Base-by-base conservation (phyloP, 2,113 vertebrate species). In the Lampris incognitus region DNA sequence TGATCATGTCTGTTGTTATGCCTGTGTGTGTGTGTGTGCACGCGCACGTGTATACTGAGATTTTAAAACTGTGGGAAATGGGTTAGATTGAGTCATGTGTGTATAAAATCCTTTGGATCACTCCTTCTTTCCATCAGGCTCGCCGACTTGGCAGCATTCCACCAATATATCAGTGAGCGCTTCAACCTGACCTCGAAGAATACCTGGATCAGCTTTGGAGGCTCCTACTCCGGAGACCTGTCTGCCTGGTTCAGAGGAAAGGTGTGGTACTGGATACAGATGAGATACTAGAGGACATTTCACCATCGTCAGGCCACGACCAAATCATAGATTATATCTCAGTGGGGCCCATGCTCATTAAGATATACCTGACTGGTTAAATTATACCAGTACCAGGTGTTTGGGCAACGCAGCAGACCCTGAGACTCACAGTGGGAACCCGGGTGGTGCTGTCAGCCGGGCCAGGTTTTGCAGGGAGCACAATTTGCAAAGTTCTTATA, bases 141-240 rank as follows among this genome's bases (percentile, higher is more conserved):
- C 24, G 85, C 90, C 1, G 96, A 96, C 75, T 76, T 95, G 65
- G 93, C 85, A 7, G 86, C 87, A 0, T 95, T 96, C 59, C 95
- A 93, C 62, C 71, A 81, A 6, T 87, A 91, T 56, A 89, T 97
- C 71, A 89, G 89, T 10, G 74, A 90, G 41, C 92, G 79, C 57
- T 95, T 94, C 84, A 88, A 74, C n/a, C 81, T 97, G 68, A 93
- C 85, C 5, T 11, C 60, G 56, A 88, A 81, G 50, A 95, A 96
- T 86, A 93, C 91, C 56, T 97, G 96, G 96, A 92, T 97, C 89
- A 94, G 95, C 87, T 96, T 97, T 0, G 96, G 96, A 61, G 96
- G 96, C 62, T 97, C 96, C 6, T 97, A 97, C 9, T 90, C 95
- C 0, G 96, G 96, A 48, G 92, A 95, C 1, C 88, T 97, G 61